Evolutionary conservation across 2,888 invertebrate genomes (phyloP).

Genomic region (Acrobasis repandana): DNA sequence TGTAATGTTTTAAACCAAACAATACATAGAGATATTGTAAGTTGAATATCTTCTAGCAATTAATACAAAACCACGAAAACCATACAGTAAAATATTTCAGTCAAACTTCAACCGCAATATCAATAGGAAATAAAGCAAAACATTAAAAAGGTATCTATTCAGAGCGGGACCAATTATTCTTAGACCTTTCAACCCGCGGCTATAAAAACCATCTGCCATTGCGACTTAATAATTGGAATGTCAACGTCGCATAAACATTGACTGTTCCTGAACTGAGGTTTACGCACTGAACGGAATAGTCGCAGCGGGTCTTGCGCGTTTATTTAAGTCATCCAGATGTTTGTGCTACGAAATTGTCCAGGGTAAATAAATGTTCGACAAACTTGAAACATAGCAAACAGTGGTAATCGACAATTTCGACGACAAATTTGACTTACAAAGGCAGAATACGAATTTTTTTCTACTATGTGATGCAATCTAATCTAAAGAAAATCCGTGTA

Average conservation of each 20-base stretch:
- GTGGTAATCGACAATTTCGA: too few species aligned
- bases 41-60: too few species aligned
- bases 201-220: slow-evolving; percentile 19
- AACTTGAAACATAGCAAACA: too few species aligned
- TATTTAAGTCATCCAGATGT: background rate
- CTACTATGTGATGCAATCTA: too few species aligned
- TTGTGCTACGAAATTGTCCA: too few species aligned
- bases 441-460: too few species aligned
- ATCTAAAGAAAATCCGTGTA: too few species aligned
- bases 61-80: background rate
- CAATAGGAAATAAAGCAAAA: slow-evolving; percentile 11
- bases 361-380: too few species aligned
- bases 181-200: slow-evolving; percentile 13
- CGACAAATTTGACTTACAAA: too few species aligned
- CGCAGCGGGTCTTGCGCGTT: background rate
- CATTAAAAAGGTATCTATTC: slow-evolving; percentile 16
- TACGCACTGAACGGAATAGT: background rate
- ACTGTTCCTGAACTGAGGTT: background rate
- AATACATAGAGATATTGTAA: too few species aligned
- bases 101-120: background rate
- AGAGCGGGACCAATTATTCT: slow-evolving; percentile 19
- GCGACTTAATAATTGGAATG: slow-evolving; percentile 23
- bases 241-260: slow-evolving; percentile 22
- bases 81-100: background rate
- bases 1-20: too few species aligned